Evolutionary conservation across 2,113 vertebrate genomes (phyloP).

Genomic region (Irena cyanogastra): DNA sequence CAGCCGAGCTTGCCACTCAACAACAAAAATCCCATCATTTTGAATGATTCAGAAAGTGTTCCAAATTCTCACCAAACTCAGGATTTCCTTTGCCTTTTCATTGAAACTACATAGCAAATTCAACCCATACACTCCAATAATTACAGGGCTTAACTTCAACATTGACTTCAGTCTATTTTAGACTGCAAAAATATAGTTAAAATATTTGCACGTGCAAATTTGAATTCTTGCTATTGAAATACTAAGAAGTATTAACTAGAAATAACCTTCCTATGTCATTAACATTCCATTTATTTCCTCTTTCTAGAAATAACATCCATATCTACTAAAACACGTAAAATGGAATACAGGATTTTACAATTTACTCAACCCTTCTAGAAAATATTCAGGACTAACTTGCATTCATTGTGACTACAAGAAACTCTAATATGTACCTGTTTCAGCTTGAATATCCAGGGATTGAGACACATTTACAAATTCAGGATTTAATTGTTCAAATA

Average conservation of each 20-base stretch:
- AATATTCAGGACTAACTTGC: background rate
- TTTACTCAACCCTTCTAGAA: background rate
- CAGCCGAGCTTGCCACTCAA: background rate
- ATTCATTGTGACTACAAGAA: background rate
- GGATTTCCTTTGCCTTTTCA: background rate
- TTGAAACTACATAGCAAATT: background rate
- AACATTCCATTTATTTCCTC: background rate
- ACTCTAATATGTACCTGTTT: conserved; percentile 77
- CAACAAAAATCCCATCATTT: background rate
- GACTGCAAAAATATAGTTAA: background rate
- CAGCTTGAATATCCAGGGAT: conserved; percentile 66
- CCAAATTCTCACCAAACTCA: background rate
- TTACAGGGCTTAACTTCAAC: background rate
- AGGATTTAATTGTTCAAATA: conserved; percentile 68
- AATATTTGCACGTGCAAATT: background rate
- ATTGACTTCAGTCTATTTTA: background rate
- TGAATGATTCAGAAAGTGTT: background rate
- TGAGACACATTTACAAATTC: conserved; percentile 74
- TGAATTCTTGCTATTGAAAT: background rate
- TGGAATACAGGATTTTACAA: background rate
- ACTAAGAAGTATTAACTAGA: background rate
- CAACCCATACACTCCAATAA: background rate
- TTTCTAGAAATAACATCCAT: background rate
- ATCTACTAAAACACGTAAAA: background rate
- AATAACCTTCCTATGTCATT: background rate